Evolutionary conservation across 2,113 vertebrate genomes (phyloP).

Genomic region (Sciurus niger): DNA sequence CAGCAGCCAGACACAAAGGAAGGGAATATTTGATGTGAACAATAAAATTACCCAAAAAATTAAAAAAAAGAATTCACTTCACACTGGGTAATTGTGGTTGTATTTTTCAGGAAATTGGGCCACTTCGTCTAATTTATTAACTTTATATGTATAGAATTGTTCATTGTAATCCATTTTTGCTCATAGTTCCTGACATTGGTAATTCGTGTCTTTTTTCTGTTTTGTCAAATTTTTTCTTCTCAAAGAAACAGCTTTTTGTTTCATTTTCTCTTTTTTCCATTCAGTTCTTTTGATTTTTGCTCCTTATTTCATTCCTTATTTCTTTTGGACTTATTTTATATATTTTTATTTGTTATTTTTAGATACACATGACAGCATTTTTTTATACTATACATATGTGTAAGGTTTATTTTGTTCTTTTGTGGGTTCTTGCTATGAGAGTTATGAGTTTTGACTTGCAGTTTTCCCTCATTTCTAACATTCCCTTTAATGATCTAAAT

Average conservation of each 20-base stretch:
- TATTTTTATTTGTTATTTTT: too few relatives aligned
- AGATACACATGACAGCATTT: background rate
- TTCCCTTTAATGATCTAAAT: background rate
- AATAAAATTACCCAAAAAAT: slow-evolving; percentile 17
- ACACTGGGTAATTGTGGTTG: background rate
- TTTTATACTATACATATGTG: background rate
- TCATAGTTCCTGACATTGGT: background rate
- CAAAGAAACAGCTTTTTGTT: background rate
- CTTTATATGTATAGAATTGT: background rate
- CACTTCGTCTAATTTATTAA: background rate
- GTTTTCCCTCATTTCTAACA: background rate
- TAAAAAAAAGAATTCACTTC: background rate
- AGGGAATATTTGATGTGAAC: background rate
- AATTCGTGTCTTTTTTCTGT: background rate
- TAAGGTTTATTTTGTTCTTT: too few relatives aligned
- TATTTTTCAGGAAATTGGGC: background rate
- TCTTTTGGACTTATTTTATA: background rate
- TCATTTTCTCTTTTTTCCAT: background rate
- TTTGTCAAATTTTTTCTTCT: background rate
- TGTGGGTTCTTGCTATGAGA: background rate
- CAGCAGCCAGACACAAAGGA: background rate
- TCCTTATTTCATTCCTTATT: background rate
- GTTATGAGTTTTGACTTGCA: background rate
- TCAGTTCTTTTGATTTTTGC: background rate
- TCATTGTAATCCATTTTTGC: background rate